Percentiles rank a stretch among this genome's conserved stretches.
These are phyloP conservation scores for Ciconia maguari DNA, from an alignment of 2,113 vertebrate genomes.

Conservation along the genomic window DNA sequence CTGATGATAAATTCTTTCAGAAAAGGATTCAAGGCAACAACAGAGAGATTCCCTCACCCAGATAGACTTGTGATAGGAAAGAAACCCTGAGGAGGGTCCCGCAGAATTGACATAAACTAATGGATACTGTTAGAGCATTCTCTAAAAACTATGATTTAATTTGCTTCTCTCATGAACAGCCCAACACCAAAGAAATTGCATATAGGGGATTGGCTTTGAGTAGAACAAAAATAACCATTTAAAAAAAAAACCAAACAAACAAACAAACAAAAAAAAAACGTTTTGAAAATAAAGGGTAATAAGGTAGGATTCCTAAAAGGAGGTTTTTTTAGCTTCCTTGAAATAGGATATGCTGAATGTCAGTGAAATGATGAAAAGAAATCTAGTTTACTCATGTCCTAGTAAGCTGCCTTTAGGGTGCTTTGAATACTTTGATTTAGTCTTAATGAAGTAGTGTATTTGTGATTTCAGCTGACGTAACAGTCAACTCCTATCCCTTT, in stretches of 20 bases:
- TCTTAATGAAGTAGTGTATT: neutral
- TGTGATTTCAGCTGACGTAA: neutral
- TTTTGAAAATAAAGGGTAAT: neutral
- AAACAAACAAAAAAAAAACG: too few relatives aligned
- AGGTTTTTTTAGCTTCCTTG: neutral
- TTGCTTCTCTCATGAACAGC: neutral
- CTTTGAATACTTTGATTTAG: neutral
- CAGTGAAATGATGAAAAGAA: neutral
- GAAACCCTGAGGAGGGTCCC: neutral
- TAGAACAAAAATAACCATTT: neutral
- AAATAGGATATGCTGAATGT: neutral
- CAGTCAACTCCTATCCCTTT: neutral
- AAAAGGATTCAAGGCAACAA: neutral
- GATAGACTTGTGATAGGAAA: neutral
- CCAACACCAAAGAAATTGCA: neutral
- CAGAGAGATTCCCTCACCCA: neutral
- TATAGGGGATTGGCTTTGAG: neutral
- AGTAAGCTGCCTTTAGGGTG: neutral
- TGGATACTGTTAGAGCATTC: neutral
- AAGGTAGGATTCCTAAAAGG: neutral
- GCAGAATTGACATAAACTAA: neutral
- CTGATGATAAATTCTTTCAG: neutral
- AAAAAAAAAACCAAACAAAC: neutral
- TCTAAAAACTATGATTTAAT: neutral
- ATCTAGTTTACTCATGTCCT: neutral